Evolutionary conservation across 2,888 invertebrate species (phyloP).

Genomic region (Chrysina gloriosa): DNA sequence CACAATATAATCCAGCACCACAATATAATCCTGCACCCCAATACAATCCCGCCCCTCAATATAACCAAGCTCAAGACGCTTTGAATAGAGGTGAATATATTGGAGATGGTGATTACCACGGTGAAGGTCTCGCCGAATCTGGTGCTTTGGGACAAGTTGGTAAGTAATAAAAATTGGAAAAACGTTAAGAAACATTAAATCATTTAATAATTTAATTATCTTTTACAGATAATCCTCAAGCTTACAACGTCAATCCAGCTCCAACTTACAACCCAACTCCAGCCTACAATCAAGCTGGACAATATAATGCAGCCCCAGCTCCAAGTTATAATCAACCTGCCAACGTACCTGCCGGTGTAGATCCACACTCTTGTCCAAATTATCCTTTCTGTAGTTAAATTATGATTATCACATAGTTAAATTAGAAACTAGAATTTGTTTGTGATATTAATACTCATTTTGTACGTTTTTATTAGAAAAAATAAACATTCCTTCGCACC

Average conservation of each 20-base stretch:
- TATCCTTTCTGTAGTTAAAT: constrained; percentile 63
- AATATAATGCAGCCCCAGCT: constrained; percentile 46
- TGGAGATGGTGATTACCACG: constrained; percentile 64
- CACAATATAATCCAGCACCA: constrained; percentile 30
- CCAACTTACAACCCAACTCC: too few relatives aligned
- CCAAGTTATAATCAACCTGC: constrained; percentile 52
- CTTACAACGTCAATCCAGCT: constrained; percentile 46
- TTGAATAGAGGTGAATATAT: constrained; percentile 61
- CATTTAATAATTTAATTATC: background rate
- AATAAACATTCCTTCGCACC: background rate
- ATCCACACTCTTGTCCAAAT: constrained; percentile 62
- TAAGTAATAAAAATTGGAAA: background rate
- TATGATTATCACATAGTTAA: constrained; percentile 8
- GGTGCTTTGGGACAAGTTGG: constrained; percentile 54
- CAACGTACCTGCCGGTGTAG: constrained; percentile 63
- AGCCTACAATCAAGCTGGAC: constrained; percentile 45
- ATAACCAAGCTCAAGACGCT: constrained; percentile 45
- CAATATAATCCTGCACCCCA: constrained; percentile 37
- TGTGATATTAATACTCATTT: constrained; percentile 38
- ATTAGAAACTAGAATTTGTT: constrained; percentile 7
- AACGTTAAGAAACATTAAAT: background rate
- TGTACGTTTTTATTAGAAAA: background rate
- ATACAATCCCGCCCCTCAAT: constrained; percentile 29
- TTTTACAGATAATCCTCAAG: constrained; percentile 38
- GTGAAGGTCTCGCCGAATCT: constrained; percentile 64